Evolutionary conservation across 2,113 vertebrate species (phyloP).

Genomic region (Tenebrosternarchus preto): DNA sequence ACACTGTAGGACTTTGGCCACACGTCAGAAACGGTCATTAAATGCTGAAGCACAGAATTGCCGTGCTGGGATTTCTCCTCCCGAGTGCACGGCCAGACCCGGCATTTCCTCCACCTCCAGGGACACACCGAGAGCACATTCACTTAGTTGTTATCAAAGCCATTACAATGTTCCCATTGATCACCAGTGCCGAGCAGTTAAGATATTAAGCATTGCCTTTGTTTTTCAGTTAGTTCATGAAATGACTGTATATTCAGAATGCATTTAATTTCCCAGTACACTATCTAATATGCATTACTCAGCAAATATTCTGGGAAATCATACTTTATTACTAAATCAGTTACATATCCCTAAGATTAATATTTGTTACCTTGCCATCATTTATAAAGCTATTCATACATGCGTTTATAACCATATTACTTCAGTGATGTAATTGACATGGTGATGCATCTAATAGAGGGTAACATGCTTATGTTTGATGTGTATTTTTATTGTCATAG

Average conservation of each 20-base stretch:
- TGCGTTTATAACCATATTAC: not conserved
- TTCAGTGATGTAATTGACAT: not conserved
- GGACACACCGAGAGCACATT: conserved; percentile 20
- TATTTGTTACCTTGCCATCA: conserved; percentile 66
- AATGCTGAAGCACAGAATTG: conserved; percentile 23
- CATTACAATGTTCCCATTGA: conserved; percentile 7
- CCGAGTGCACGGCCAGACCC: too few species aligned
- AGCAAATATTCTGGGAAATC: conserved; percentile 49
- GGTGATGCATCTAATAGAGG: conserved; percentile 14
- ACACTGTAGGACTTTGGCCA: conserved; percentile 38
- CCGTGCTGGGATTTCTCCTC: conserved; percentile 13
- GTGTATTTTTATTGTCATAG: not conserved
- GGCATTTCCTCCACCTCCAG: conserved; percentile 51
- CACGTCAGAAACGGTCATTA: conserved; percentile 54
- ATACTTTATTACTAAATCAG: conserved; percentile 55
- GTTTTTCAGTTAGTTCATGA: conserved; percentile 49
- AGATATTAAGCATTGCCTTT: conserved; percentile 48
- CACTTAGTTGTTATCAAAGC: conserved; percentile 21
- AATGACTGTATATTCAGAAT: conserved; percentile 43
- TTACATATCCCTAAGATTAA: conserved; percentile 53
- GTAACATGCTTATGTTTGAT: conserved; percentile 23
- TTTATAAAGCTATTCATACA: conserved; percentile 38
- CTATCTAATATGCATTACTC: conserved; percentile 53
- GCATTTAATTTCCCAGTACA: conserved; percentile 47
- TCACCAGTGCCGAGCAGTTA: not conserved